phyloP scores from a whole-genome alignment of 1,140 invertebrate species.

The Metopolophium dirhodum region DNA sequence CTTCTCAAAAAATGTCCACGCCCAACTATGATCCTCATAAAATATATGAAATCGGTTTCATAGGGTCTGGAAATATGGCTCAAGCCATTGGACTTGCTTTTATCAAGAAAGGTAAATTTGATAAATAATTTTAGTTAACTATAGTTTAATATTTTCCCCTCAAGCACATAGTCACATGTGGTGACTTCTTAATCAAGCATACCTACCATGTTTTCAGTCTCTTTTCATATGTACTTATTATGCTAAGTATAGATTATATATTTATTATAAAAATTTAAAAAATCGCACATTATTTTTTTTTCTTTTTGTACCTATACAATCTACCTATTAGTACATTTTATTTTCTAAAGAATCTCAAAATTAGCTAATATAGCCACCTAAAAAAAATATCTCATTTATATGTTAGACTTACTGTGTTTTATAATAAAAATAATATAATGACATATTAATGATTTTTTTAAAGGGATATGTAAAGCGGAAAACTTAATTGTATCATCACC shows the following conservation, averaged over 20 bases:
- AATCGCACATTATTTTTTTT: too few species aligned
- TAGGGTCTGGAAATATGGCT: constrained; percentile 95
- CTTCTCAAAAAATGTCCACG: not conserved
- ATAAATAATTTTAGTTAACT: not conserved
- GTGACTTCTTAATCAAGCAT: too few species aligned
- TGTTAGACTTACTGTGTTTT: not conserved
- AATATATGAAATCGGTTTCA: constrained; percentile 72
- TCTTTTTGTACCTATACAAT: too few species aligned
- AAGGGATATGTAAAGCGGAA: constrained; percentile 67
- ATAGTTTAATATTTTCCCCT: too few species aligned
- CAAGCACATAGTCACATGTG: too few species aligned
- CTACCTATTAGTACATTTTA: not conserved
- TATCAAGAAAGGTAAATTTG: constrained; percentile 68
- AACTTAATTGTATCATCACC: constrained; percentile 75
- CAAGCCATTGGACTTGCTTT: constrained; percentile 84
- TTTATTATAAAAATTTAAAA: too few species aligned
- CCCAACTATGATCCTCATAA: constrained; percentile 17
- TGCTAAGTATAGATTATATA: too few species aligned
- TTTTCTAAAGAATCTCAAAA: not conserved
- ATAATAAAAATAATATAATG: not conserved
- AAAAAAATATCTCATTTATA: not conserved
- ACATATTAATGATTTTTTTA: constrained; percentile 54
- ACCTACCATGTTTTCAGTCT: too few species aligned
- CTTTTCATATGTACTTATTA: too few species aligned
- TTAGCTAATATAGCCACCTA: too few species aligned